Conservation (phyloP, 2,888 invertebrate genomes). For the Cephalotes varians region DNA sequence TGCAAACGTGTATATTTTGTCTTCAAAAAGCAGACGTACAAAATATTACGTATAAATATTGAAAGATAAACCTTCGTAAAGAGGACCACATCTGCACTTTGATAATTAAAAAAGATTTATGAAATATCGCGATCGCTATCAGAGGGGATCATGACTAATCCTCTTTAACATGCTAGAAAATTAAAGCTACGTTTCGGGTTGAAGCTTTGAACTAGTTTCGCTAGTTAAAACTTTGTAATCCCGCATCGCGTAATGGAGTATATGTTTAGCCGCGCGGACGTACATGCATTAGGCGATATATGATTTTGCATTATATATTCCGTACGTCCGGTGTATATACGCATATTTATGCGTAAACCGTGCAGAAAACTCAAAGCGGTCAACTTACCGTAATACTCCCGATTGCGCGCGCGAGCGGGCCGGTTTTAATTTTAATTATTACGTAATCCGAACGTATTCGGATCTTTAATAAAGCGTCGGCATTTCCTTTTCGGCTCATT, state of each 20-base stretch:
- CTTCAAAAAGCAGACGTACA: neutral
- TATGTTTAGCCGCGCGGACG: conserved; percentile 45
- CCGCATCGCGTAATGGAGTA: conserved; percentile 42
- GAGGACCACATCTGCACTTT: conserved; percentile 4
- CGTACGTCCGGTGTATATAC: neutral
- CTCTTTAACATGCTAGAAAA: conserved; percentile 50
- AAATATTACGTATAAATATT: conserved; percentile 1
- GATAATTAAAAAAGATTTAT: conserved; percentile 30
- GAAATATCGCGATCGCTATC: conserved; percentile 22
- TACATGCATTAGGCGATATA: conserved; percentile 43
- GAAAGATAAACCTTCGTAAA: neutral
- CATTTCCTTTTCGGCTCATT: conserved; percentile 8
- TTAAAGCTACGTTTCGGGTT: conserved; percentile 41
- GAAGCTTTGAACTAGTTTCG: conserved; percentile 42
- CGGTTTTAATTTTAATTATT: conserved; percentile 12
- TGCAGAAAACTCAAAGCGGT: conserved; percentile 43
- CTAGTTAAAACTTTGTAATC: conserved; percentile 54
- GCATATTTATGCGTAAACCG: conserved; percentile 18
- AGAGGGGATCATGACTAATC: conserved; percentile 23
- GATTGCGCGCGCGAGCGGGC: conserved; percentile 1
- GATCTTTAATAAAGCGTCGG: neutral
- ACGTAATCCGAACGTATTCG: neutral
- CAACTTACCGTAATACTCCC: conserved; percentile 10
- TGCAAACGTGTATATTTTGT: neutral
- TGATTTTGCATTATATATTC: conserved; percentile 38